Evolutionary conservation across 1,140 invertebrate species (phyloP).

Genomic region (Atta colombica): DNA sequence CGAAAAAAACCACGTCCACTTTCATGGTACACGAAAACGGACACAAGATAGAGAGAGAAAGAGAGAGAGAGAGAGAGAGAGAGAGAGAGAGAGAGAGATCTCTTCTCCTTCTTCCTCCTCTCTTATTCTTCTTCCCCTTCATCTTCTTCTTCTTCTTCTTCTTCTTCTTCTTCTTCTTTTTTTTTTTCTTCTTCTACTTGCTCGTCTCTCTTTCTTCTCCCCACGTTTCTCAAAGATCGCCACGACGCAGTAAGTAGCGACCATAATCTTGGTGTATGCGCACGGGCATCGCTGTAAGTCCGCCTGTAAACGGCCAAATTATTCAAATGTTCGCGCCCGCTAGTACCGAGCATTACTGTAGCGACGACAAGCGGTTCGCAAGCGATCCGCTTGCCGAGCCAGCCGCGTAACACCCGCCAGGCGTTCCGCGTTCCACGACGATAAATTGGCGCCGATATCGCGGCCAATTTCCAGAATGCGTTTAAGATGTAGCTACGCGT

Average conservation of each 20-base stretch:
- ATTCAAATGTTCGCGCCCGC: constrained; percentile 81
- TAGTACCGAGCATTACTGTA: constrained; percentile 71
- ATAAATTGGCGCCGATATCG: constrained; percentile 84
- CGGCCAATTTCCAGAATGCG: constrained; percentile 82
- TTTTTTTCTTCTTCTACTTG: too few relatives aligned
- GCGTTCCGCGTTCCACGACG: constrained; percentile 67
- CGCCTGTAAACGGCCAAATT: constrained; percentile 83
- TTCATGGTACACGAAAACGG: constrained; percentile 70
- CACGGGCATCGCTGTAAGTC: constrained; percentile 75
- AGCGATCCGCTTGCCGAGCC: constrained; percentile 67
- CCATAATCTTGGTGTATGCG: constrained; percentile 77
- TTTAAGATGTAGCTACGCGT: constrained; percentile 77
- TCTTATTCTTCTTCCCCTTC: not conserved
- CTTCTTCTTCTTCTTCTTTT: not conserved
- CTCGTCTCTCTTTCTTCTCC: not conserved
- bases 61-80: constrained; percentile 33
- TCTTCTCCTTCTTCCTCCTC: not conserved
- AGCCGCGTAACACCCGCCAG: constrained; percentile 71
- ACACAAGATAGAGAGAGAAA: constrained; percentile 46
- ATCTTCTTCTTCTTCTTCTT: not conserved
- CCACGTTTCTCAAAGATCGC: constrained; percentile 62
- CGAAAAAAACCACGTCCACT: constrained; percentile 71
- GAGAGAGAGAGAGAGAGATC: not conserved
- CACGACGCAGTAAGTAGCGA: constrained; percentile 78
- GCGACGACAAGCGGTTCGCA: constrained; percentile 72